Evolutionary conservation across 2,888 invertebrate species (phyloP).

Genomic region (Labia minor): DNA sequence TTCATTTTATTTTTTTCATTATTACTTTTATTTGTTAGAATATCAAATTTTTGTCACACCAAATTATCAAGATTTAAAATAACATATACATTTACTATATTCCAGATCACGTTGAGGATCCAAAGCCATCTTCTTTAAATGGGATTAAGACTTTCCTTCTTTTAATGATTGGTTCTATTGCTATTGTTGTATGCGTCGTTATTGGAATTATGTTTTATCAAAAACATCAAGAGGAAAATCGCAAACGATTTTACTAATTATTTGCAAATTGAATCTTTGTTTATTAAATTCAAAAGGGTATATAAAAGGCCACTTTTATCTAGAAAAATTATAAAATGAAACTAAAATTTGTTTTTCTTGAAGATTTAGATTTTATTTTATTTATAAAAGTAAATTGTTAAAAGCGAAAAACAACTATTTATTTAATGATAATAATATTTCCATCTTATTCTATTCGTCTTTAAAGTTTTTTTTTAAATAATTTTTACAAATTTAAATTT

Average conservation of each 20-base stretch:
- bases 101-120: conserved; percentile 74
- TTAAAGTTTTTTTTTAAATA: no score
- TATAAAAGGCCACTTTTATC: neutral
- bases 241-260: conserved; percentile 75
- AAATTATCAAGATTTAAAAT: neutral
- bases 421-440: no score
- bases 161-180: conserved; percentile 72
- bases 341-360: no score
- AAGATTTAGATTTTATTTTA: neutral
- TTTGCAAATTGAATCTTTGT: no score
- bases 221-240: conserved; percentile 76
- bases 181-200: conserved; percentile 70
- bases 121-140: conserved; percentile 72
- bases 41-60: no score
- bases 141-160: conserved; percentile 85
- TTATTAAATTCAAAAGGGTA: neutral
- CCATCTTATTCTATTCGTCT: no score
- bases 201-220: conserved; percentile 88
- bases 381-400: no score
- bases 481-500: no score
- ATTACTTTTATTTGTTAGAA: no score
- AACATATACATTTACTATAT: no score
- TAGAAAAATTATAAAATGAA: neutral
- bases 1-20: no score
- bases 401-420: no score